Conservation (phyloP, 2,888 invertebrate genomes). For the Nematopogon swammerdamellus region DNA sequence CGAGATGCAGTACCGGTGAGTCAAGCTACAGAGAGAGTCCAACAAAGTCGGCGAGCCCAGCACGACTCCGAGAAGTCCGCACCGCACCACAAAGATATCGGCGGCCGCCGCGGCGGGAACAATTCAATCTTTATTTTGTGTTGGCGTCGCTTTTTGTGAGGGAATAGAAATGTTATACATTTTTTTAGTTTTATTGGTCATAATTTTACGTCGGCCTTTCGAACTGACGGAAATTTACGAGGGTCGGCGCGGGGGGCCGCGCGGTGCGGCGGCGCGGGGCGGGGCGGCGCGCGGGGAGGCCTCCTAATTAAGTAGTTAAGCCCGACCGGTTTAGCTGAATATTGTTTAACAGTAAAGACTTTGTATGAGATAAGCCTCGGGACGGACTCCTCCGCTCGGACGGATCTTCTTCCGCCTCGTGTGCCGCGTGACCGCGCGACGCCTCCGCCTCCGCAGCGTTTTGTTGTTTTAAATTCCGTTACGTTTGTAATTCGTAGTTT, state of each 20-base stretch:
- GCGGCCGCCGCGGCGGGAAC: slow-evolving; percentile 34
- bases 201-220: slow-evolving; percentile 40
- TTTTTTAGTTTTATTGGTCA: slow-evolving; percentile 54
- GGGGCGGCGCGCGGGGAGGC: slow-evolving; percentile 46
- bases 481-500: no score
- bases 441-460: neutral
- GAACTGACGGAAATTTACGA: slow-evolving; percentile 34
- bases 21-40: no score
- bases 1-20: no score
- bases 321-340: slow-evolving; percentile 35
- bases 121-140: slow-evolving; percentile 27
- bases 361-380: neutral
- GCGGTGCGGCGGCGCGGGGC: neutral
- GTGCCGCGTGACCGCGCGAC: neutral
- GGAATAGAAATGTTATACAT: slow-evolving; percentile 55
- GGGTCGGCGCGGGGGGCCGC: neutral
- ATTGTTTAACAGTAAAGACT: slow-evolving; percentile 35
- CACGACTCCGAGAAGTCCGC: no score
- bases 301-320: slow-evolving; percentile 56
- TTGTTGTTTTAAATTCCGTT: neutral
- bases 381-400: neutral
- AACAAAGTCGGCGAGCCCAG: no score
- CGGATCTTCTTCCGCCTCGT: neutral
- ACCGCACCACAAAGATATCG: no score
- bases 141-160: slow-evolving; percentile 44